These are phyloP conservation scores for Agapornis canus DNA, from an alignment of 2,797 vertebrate genomes.

Conservation along the genomic window DNA sequence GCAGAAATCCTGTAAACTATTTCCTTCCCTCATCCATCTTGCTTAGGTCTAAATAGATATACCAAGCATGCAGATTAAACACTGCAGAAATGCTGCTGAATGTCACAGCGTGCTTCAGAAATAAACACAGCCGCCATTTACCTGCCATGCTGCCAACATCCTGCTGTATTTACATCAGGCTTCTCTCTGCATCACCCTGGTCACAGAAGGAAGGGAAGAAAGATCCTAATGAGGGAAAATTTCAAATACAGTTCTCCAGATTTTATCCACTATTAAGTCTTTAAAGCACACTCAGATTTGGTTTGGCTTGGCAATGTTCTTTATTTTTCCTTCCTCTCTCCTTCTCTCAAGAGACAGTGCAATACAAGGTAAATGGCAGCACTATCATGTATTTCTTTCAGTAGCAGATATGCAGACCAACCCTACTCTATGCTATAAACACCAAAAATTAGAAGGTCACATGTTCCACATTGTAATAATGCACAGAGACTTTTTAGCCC, in stretches of 20 bases:
- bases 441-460: background rate
- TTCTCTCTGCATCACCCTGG: background rate
- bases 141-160: background rate
- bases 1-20: background rate
- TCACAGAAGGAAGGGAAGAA: background rate
- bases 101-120: background rate
- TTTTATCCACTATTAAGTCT: background rate
- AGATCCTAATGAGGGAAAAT: background rate
- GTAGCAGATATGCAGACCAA: background rate
- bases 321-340: background rate
- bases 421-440: background rate
- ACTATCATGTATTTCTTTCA: background rate
- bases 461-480: background rate
- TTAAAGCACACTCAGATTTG: background rate
- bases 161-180: background rate
- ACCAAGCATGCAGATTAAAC: background rate
- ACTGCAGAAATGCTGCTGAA: background rate
- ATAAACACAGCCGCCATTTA: background rate
- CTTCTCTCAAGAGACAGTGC: background rate
- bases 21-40: background rate
- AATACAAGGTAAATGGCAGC: background rate
- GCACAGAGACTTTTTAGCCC: background rate
- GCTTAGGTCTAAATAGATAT: background rate
- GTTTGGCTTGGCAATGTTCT: background rate
- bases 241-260: background rate